phyloP scores from a whole-genome alignment of 2,888 invertebrate species.

The Lithophane semibrunnea region DNA sequence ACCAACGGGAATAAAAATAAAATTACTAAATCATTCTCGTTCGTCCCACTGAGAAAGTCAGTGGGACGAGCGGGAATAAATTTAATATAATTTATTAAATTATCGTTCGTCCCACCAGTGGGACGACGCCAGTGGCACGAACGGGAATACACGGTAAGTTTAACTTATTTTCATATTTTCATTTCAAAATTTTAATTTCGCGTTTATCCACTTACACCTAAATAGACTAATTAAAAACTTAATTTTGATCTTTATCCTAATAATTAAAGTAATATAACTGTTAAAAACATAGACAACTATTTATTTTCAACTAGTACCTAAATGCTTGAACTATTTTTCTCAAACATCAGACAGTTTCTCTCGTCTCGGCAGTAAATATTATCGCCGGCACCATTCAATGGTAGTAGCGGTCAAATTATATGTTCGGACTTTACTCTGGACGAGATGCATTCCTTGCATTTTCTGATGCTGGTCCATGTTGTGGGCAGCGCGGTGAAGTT shows the following conservation, averaged over 20 bases:
- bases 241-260: neutral
- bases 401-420: slow-evolving; percentile 71
- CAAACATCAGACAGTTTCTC: slow-evolving; percentile 19
- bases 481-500: slow-evolving; percentile 36
- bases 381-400: slow-evolving; percentile 46
- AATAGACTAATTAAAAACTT: neutral
- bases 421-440: slow-evolving; percentile 73
- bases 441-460: slow-evolving; percentile 84
- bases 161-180: neutral
- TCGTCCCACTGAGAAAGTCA: no score
- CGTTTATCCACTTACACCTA: neutral
- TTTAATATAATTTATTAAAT: no score
- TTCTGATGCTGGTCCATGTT: slow-evolving; percentile 69
- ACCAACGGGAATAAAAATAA: no score
- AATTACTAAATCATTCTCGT: no score
- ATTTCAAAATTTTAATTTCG: neutral
- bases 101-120: no score
- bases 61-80: no score
- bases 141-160: no score
- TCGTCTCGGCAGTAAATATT: slow-evolving; percentile 53
- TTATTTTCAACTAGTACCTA: neutral
- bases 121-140: no score
- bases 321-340: slow-evolving; percentile 14
- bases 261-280: neutral
- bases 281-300: neutral